Percentiles rank a stretch among this genome's conserved stretches.
phyloP scores from a whole-genome alignment of 2,888 invertebrate species.

The Galerucella calmariensis region DNA sequence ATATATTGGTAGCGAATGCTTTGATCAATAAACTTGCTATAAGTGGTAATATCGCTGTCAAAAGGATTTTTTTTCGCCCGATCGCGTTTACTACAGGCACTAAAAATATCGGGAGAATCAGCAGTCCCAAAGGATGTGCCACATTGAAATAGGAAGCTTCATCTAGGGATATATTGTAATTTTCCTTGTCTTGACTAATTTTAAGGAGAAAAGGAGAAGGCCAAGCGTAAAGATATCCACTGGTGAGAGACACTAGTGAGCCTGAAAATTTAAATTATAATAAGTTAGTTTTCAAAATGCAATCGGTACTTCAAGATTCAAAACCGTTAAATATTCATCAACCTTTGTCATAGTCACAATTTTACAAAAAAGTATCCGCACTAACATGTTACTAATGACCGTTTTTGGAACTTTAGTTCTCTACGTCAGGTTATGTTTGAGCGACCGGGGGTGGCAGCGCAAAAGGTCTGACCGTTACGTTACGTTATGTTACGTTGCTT shows the following conservation, averaged over 20 bases:
- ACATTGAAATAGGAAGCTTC: constrained; percentile 58
- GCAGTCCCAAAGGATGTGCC: constrained; percentile 52
- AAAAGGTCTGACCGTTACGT: too few relatives aligned
- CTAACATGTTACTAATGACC: too few relatives aligned
- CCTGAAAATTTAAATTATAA: constrained; percentile 46
- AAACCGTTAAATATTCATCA: too few relatives aligned
- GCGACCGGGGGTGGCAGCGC: too few relatives aligned
- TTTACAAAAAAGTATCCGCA: too few relatives aligned
- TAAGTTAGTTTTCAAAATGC: constrained; percentile 43
- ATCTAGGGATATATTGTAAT: constrained; percentile 54
- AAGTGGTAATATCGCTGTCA: constrained; percentile 50
- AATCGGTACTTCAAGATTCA: too few relatives aligned
- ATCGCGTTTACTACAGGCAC: constrained; percentile 49
- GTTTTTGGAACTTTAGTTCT: too few relatives aligned
- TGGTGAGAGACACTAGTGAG: constrained; percentile 43
- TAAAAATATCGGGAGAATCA: constrained; percentile 31
- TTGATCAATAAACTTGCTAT: not conserved
- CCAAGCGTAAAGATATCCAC: constrained; percentile 53
- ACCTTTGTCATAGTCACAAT: too few relatives aligned
- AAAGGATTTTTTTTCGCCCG: constrained; percentile 54
- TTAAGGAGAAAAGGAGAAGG: constrained; percentile 59
- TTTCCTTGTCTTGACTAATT: constrained; percentile 53
- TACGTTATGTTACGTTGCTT: too few relatives aligned
- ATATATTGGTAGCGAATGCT: constrained; percentile 14
- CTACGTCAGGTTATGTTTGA: too few relatives aligned